These are phyloP conservation scores for Batillaria attramentaria DNA, from an alignment of 1,140 invertebrate genomes.

Conservation along the genomic window DNA sequence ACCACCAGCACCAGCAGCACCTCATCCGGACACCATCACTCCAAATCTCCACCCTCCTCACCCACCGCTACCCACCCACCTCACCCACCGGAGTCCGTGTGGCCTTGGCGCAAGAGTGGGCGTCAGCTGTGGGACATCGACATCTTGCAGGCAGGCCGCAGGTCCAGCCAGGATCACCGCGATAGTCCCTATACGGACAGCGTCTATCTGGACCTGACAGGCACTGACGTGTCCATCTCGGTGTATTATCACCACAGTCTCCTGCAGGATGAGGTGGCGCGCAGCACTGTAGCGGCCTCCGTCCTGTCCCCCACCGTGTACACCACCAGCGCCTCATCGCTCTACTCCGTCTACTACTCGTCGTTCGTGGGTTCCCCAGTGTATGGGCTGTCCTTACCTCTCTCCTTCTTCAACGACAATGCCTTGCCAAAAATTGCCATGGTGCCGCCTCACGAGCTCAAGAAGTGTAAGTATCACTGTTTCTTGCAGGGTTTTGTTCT, in stretches of 20 bases:
- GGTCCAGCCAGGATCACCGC: conserved; percentile 32
- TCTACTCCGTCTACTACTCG: conserved; percentile 30
- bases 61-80: not conserved
- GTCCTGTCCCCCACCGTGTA: conserved; percentile 21
- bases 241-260: conserved; percentile 65
- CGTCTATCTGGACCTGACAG: conserved; percentile 68
- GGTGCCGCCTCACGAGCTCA: conserved; percentile 63
- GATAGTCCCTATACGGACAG: conserved; percentile 51
- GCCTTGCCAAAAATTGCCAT: conserved; percentile 59
- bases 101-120: conserved; percentile 38
- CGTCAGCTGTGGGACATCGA: conserved; percentile 61
- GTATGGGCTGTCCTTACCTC: conserved; percentile 29
- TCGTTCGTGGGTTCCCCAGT: conserved; percentile 5
- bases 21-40: conserved; percentile 16
- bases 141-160: conserved; percentile 42
- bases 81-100: not conserved
- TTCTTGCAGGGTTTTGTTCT: no score
- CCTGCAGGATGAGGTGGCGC: conserved; percentile 25
- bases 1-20: not conserved
- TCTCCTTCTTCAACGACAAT: conserved; percentile 50
- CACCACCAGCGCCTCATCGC: conserved; percentile 36
- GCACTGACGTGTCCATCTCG: conserved; percentile 64
- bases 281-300: conserved; percentile 36
- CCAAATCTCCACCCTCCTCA: not conserved
- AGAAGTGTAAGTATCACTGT: conserved; percentile 68